phyloP scores from a whole-genome alignment of 2,797 vertebrate species.

The Percopsis omiscomaycus region DNA sequence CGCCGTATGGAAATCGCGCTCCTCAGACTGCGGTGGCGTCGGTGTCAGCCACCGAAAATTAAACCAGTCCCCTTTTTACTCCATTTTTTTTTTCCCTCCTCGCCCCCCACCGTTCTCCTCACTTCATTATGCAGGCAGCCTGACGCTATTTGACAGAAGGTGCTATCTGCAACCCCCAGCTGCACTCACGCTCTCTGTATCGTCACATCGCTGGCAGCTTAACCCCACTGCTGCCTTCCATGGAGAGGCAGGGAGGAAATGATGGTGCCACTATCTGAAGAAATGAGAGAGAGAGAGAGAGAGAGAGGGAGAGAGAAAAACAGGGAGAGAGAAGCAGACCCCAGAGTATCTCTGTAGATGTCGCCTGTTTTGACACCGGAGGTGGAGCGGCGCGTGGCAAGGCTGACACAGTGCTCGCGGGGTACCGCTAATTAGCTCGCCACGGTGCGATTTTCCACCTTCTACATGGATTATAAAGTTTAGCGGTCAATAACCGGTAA shows the following conservation, averaged over 20 bases:
- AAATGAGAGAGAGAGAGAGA: not conserved
- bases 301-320: conserved; percentile 25
- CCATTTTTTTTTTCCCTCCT: conserved; percentile 43
- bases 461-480: conserved; percentile 2
- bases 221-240: conserved; percentile 70
- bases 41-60: conserved; percentile 67
- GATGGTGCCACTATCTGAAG: conserved; percentile 56
- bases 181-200: conserved; percentile 74
- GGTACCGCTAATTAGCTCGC: not conserved
- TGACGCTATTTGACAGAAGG: conserved; percentile 80
- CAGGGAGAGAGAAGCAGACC: conserved; percentile 19
- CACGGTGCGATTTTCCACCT: not conserved
- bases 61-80: conserved; percentile 44
- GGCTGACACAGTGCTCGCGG: conserved; percentile 9
- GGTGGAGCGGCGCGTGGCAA: conserved; percentile 19
- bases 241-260: conserved; percentile 51
- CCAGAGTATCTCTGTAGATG: conserved; percentile 41
- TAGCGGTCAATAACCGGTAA: not conserved
- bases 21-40: conserved; percentile 31
- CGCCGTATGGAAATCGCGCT: conserved; percentile 43
- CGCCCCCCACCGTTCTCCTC: conserved; percentile 55
- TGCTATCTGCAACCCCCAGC: conserved; percentile 83
- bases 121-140: conserved; percentile 82
- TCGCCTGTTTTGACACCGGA: conserved; percentile 30
- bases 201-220: conserved; percentile 76